These are phyloP conservation scores for Gobionotothen gibberifrons DNA, from an alignment of 2,797 vertebrate genomes.

Conservation along the genomic window DNA sequence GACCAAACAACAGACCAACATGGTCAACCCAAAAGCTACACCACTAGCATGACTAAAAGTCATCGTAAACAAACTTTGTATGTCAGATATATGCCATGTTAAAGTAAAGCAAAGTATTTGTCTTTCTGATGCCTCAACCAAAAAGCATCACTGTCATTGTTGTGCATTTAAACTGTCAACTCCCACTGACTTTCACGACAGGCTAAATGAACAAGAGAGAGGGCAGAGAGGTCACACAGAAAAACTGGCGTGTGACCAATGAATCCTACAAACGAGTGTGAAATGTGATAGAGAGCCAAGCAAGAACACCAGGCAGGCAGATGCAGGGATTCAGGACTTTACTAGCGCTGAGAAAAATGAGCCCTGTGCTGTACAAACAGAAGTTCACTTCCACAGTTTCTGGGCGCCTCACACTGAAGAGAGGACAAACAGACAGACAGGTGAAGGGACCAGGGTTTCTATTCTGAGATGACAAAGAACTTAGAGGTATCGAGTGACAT, in stretches of 20 bases:
- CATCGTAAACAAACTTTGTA: too few relatives aligned
- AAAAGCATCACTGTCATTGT: not conserved
- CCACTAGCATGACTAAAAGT: too few relatives aligned
- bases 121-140: not conserved
- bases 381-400: slow-evolving; percentile 36
- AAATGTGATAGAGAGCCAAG: slow-evolving; percentile 69
- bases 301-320: slow-evolving; percentile 60
- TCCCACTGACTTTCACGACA: slow-evolving; percentile 38
- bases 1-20: too few relatives aligned
- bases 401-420: slow-evolving; percentile 11
- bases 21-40: too few relatives aligned
- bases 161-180: not conserved
- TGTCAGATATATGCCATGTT: not conserved
- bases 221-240: slow-evolving; percentile 41
- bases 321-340: slow-evolving; percentile 61
- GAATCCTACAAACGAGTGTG: slow-evolving; percentile 59
- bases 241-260: slow-evolving; percentile 48
- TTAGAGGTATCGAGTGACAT: slow-evolving; percentile 16
- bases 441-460: slow-evolving; percentile 2
- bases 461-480: slow-evolving; percentile 26
- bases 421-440: slow-evolving; percentile 16
- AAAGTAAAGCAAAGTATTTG: not conserved
- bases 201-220: slow-evolving; percentile 32
- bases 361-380: slow-evolving; percentile 52
- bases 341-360: slow-evolving; percentile 70